These are phyloP conservation scores for Cairina moschata DNA, from an alignment of 2,113 vertebrate genomes.

Conservation along the genomic window DNA sequence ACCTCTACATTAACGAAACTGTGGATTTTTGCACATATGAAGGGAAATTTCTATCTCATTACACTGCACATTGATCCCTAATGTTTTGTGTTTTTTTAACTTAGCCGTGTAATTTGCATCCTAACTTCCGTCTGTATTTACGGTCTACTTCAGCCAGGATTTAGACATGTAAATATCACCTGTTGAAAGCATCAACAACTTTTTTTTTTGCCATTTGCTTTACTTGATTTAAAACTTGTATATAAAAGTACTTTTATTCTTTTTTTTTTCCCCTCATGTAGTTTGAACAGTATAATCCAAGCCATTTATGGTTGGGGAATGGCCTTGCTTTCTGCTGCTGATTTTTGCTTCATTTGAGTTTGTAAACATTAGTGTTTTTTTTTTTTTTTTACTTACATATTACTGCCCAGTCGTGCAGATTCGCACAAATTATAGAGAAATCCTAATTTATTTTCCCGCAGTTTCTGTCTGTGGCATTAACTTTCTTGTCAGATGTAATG, in stretches of 20 bases:
- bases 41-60: constrained; percentile 54
- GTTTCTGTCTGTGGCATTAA: constrained; percentile 44
- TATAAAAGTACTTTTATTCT: not conserved
- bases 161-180: not conserved
- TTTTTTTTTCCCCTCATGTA: not conserved
- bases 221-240: not conserved
- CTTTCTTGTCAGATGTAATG: constrained; percentile 57
- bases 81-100: not conserved
- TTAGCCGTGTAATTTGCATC: not conserved
- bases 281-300: constrained; percentile 11
- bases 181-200: not conserved
- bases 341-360: constrained; percentile 37
- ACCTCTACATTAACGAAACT: constrained; percentile 59
- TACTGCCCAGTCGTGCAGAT: constrained; percentile 11
- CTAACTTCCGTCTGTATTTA: not conserved
- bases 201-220: constrained; percentile 22
- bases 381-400: not conserved
- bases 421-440: not conserved
- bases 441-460: constrained; percentile 49
- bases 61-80: not conserved
- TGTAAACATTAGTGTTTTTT: not conserved
- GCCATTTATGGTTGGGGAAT: not conserved
- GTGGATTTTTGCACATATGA: constrained; percentile 69
- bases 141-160: not conserved
- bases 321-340: constrained; percentile 44